phyloP scores from a whole-genome alignment of 2,888 invertebrate species.

The Eilema caniola region DNA sequence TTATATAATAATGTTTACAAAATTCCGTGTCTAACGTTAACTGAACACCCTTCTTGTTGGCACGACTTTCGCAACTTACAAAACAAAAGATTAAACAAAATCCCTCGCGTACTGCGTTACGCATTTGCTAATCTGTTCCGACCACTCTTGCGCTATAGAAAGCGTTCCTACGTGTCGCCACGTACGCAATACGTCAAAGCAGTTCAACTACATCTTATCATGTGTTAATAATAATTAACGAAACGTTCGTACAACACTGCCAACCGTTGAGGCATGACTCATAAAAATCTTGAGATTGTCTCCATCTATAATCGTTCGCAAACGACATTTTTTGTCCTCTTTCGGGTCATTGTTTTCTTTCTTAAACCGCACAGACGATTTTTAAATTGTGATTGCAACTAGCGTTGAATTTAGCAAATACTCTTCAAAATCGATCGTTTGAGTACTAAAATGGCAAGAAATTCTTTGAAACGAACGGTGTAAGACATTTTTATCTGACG shows the following conservation, averaged over 20 bases:
- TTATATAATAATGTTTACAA: not conserved
- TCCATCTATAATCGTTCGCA: conserved; percentile 52
- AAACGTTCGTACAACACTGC: conserved; percentile 32
- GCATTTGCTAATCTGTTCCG: conserved; percentile 42
- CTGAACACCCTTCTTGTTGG: conserved; percentile 21
- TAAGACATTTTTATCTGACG: conserved; percentile 34
- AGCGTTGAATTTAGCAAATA: conserved; percentile 45
- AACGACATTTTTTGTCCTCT: conserved; percentile 51
- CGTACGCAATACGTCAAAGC: conserved; percentile 33
- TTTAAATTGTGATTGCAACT: conserved; percentile 38
- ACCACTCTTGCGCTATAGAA: conserved; percentile 52
- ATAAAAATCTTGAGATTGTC: conserved; percentile 52
- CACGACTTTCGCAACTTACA: conserved; percentile 39
- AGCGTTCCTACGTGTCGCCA: conserved; percentile 38
- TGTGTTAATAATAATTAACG: conserved; percentile 59
- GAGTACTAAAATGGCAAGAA: conserved; percentile 60
- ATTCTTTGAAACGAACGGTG: conserved; percentile 36
- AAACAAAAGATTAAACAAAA: conserved; percentile 49
- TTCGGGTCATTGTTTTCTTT: conserved; percentile 57
- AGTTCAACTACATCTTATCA: conserved; percentile 50
- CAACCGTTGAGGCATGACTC: conserved; percentile 50
- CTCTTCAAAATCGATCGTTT: conserved; percentile 27
- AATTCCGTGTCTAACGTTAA: conserved; percentile 30
- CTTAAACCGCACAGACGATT: conserved; percentile 47
- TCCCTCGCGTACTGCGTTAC: conserved; percentile 40